phyloP scores from a whole-genome alignment of 2,113 vertebrate species.

The Calypte anna region DNA sequence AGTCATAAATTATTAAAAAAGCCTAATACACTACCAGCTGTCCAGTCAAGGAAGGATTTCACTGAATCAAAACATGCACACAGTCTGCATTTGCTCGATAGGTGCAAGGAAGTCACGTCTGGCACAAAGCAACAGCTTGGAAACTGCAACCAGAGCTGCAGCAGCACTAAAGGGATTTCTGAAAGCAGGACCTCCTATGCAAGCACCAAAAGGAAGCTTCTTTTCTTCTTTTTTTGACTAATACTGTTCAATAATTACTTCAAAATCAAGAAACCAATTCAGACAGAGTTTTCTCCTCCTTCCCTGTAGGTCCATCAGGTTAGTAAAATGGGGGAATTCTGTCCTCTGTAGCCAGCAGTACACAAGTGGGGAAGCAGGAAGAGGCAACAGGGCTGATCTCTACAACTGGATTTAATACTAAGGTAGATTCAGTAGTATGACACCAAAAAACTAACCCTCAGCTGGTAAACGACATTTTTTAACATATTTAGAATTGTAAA shows the following conservation, averaged over 20 bases:
- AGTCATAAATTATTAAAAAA: not conserved
- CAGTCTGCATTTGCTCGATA: not conserved
- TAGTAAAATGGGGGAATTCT: not conserved
- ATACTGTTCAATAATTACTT: not conserved
- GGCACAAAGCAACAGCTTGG: not conserved
- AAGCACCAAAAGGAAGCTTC: not conserved
- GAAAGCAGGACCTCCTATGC: not conserved
- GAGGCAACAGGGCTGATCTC: not conserved
- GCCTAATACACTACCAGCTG: not conserved
- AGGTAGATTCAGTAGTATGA: conserved; percentile 19
- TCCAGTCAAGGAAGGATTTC: not conserved
- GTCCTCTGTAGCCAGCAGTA: not conserved
- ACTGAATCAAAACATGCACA: not conserved
- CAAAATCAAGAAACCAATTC: not conserved
- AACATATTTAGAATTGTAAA: not conserved
- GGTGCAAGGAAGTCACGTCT: accelerated
- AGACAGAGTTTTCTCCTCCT: not conserved
- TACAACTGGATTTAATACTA: not conserved
- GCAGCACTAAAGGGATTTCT: not conserved
- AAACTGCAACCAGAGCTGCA: not conserved
- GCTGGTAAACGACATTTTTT: conserved; percentile 26
- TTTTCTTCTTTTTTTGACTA: not conserved
- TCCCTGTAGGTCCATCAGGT: not conserved
- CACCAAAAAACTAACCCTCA: conserved; percentile 17
- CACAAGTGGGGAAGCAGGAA: not conserved